These are phyloP conservation scores for Monodelphis domestica DNA, from an alignment of 2,797 vertebrate genomes.

Conservation along the genomic window DNA sequence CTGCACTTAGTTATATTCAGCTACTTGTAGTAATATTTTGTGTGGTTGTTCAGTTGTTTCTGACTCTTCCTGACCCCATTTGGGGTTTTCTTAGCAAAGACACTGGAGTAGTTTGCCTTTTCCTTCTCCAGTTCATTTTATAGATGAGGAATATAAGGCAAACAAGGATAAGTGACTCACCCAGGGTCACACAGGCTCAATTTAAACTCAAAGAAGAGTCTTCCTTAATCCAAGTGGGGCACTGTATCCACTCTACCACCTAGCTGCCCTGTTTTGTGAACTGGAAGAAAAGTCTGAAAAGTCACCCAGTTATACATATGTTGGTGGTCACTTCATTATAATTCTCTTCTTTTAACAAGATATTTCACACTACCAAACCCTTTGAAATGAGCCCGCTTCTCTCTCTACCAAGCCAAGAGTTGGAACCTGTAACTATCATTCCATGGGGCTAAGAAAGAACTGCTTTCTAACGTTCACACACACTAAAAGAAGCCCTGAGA, in stretches of 20 bases:
- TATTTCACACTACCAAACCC: constrained; percentile 15
- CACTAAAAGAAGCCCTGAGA: neutral
- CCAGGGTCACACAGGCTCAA: neutral
- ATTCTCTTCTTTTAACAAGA: neutral
- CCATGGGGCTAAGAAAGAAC: neutral
- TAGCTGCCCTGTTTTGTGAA: neutral
- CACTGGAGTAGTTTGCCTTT: neutral
- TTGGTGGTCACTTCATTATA: neutral
- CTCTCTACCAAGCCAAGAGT: neutral
- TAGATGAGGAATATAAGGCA: neutral
- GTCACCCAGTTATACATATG: neutral
- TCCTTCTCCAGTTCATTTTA: neutral
- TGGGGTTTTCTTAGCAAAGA: neutral
- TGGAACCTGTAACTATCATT: neutral
- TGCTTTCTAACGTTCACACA: neutral
- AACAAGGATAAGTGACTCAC: neutral
- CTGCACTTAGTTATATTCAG: neutral
- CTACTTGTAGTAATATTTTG: neutral
- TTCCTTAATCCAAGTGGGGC: neutral
- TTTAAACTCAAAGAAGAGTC: neutral
- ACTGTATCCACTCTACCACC: neutral
- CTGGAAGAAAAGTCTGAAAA: neutral
- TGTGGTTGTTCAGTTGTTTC: neutral
- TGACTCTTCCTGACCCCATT: neutral
- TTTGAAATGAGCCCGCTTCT: constrained; percentile 31